Evolutionary conservation across 2,113 vertebrate species (phyloP).

Genomic region (Equus przewalskii): DNA sequence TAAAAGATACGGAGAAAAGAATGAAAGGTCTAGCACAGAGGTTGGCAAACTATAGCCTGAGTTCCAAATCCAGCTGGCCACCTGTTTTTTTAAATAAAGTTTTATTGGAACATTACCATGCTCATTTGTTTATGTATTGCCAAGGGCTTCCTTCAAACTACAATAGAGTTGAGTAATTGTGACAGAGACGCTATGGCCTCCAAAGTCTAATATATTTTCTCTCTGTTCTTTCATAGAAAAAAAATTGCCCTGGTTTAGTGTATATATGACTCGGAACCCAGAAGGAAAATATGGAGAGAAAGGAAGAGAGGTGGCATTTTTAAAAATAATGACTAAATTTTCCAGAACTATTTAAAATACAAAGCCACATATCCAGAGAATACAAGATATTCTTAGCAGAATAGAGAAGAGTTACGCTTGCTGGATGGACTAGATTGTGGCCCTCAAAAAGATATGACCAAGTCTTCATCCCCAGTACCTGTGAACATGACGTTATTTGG

Average conservation of each 20-base stretch:
- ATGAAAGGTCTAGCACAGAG: neutral
- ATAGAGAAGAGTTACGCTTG: neutral
- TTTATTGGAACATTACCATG: neutral
- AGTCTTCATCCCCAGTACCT: neutral
- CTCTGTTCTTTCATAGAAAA: neutral
- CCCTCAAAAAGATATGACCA: neutral
- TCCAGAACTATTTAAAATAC: neutral
- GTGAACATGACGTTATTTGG: neutral
- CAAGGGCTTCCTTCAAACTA: neutral
- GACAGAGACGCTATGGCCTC: neutral
- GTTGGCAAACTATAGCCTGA: neutral
- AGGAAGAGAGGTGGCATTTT: neutral
- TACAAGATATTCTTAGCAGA: neutral
- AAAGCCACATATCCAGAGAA: neutral
- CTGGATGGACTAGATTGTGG: neutral
- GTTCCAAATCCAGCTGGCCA: neutral
- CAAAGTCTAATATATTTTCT: neutral
- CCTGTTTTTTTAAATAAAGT: neutral
- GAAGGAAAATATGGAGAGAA: neutral
- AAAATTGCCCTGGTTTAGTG: neutral
- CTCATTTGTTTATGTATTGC: neutral
- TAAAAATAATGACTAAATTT: neutral
- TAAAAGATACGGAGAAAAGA: neutral
- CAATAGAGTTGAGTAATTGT: neutral
- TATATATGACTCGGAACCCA: neutral